phyloP scores from a whole-genome alignment of 2,888 invertebrate species.

The Fissipunctia ypsillon region DNA sequence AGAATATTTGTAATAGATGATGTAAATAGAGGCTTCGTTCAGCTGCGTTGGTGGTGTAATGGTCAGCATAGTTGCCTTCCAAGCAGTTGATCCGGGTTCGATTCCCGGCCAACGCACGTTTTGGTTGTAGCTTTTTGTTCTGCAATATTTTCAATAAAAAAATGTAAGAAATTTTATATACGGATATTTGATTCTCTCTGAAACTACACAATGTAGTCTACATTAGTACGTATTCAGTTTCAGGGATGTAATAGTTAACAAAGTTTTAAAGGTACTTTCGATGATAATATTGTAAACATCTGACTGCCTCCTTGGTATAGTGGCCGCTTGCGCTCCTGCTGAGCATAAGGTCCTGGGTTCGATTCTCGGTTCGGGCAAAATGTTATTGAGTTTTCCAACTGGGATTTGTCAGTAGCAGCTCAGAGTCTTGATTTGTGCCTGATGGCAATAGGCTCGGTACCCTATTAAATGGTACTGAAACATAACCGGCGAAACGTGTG shows the following conservation, averaged over 20 bases:
- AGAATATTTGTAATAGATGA: slow-evolving; percentile 12
- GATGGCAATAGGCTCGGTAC: neutral
- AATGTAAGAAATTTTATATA: neutral
- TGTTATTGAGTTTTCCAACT: neutral
- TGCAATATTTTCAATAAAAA: neutral
- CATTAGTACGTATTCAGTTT: too few species aligned
- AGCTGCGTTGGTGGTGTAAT: slow-evolving; percentile 89
- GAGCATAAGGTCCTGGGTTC: neutral
- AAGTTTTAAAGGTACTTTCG: neutral
- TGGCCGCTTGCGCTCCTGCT: neutral
- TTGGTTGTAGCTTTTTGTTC: slow-evolving; percentile 55
- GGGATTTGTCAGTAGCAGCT: neutral
- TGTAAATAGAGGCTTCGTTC: slow-evolving; percentile 1
- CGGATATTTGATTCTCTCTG: neutral
- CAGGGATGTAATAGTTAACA: neutral
- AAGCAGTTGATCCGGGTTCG: slow-evolving; percentile 91
- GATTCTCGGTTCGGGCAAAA: neutral
- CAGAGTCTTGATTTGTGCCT: neutral
- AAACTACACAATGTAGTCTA: neutral
- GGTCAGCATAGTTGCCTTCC: slow-evolving; percentile 91
- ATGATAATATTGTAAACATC: neutral
- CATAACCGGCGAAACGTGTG: neutral
- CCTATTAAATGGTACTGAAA: neutral
- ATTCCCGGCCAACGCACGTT: slow-evolving; percentile 90
- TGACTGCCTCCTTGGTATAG: too few species aligned